phyloP scores from a whole-genome alignment of 2,797 vertebrate genomes.

The Moxostoma hubbsi region DNA sequence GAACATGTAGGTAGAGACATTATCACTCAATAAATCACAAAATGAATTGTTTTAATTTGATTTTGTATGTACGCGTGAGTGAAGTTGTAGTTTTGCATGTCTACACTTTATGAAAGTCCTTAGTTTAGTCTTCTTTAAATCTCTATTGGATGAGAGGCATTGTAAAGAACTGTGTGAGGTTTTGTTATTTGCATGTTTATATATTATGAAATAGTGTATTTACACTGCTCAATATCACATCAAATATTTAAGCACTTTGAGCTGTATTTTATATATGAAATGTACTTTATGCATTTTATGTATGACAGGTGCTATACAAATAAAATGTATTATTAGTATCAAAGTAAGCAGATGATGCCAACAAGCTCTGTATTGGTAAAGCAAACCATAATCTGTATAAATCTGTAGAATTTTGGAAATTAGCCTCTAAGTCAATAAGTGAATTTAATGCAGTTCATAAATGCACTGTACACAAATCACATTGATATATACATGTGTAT shows the following conservation, averaged over 20 bases:
- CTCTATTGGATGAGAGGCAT: slow-evolving; percentile 31
- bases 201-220: slow-evolving; percentile 44
- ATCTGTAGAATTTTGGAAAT: too few species aligned
- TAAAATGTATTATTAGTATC: too few species aligned
- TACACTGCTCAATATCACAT: not conserved
- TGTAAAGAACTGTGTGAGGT: slow-evolving; percentile 10
- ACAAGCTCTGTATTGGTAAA: too few species aligned
- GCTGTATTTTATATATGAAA: too few species aligned
- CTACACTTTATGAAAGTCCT: not conserved
- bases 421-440: too few species aligned
- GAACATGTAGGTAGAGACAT: not conserved
- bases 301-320: too few species aligned
- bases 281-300: too few species aligned
- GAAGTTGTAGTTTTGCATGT: slow-evolving; percentile 2
- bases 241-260: too few species aligned
- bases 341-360: too few species aligned
- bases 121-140: slow-evolving; percentile 13
- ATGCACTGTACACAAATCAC: slow-evolving; percentile 13
- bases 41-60: not conserved
- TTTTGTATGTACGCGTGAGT: not conserved
- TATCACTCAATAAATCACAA: not conserved
- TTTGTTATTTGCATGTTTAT: slow-evolving; percentile 40
- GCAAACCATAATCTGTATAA: not conserved
- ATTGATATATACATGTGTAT: slow-evolving; percentile 27
- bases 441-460: slow-evolving; percentile 13